Base-by-base conservation (phyloP, 2,888 invertebrate species). In the Sinopyrophorus schimmeli region DNA sequence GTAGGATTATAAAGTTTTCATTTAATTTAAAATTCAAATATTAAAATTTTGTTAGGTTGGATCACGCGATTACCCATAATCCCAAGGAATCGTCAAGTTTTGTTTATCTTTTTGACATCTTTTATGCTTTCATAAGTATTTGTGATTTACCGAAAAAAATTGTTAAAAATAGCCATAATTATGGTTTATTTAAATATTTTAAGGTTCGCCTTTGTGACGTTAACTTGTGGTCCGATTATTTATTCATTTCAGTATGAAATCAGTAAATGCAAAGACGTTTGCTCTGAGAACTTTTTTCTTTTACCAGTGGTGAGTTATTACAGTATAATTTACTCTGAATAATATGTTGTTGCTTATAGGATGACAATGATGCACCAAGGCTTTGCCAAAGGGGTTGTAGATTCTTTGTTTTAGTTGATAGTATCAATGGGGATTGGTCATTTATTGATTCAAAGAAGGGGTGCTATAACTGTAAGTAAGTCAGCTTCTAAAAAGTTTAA, bases 371-470 rank as follows among this genome's bases (percentile, higher is more conserved):
- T 37, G 64, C 64, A 24, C 62, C 63, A 55, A 53, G 55, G 9
- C 63, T 67, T 43, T 70, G 70, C 44, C 67, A 68, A 37, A 56
- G 65, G 52, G 70, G 70, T 2, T 70, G 70, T 48, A 50, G 64
- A 37, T 65, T 69, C 44, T 69, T 66, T 44, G 67, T 66, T 47
- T 62, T 67, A 30, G 65, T 68, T 16, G 63, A 65, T 46, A n/a
- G n/a, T n/a, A 59, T 64, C 35, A 64, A 63, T 47, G 65, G 65
- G 37, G 64, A 66, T 30, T 49, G 61, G 14, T 62, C 62, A 54
- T 42, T 67, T 5, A 69, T 66, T 39, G 57, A 56, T 23, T 67
- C 67, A 16, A 62, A 58, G 44, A 61, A 61, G 44, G 66, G 67
- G 46, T 70, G 70, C 43, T 55, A 65, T 46, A 54, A 60, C 23